Base-by-base conservation (phyloP, 92 coral and sea anemone genomes). In the Metridium senile region DNA sequence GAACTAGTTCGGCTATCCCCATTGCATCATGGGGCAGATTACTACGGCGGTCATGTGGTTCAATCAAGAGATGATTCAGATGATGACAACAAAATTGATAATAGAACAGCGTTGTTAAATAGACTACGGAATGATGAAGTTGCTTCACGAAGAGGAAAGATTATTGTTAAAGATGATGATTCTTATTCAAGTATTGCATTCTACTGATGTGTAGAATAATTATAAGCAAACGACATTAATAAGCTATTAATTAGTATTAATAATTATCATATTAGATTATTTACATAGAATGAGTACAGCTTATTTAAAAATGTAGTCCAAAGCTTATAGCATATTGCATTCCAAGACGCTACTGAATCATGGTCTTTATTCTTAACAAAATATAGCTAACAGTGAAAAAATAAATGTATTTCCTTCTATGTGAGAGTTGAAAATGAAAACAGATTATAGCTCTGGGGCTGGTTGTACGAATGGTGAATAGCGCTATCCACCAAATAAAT, bases 151-250 rank as follows among this genome's bases (percentile, higher is more conserved):
- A 32, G 74, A 85, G 70, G 81, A 59, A 56, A 72, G 63, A 74
- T 86, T 46, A 83, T 68, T 28, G 62, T 86, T 43, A 81, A 86
- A 25, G 90, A 86, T 47, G 86, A 81, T 27, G 90, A 81, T 19
- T 86, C 90, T 6, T 86, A 76, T 27, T 81, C 90, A 13, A 86
- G 90, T 66, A 81, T 86, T 20, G 52, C 74, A 18, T 86, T 81
- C 70, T 86, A 86, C 54, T 86, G 58, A 86, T 34, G 64, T 25
- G 8, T 20, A 13, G 56, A 22, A 20, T 13, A 62, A 10, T 54
- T 54, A 17, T 45, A 45, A 17, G 17, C 8, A 45, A 8, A 45
- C 8, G 17, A 45, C 52, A n/a, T n/a, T 2, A 26, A n/a, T 25
- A 26, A 13, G 16, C 20, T 62, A 62, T 6, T 4, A 27, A 62